phyloP scores from a whole-genome alignment of 1,140 invertebrate genomes.

The Pectinophora gossypiella region DNA sequence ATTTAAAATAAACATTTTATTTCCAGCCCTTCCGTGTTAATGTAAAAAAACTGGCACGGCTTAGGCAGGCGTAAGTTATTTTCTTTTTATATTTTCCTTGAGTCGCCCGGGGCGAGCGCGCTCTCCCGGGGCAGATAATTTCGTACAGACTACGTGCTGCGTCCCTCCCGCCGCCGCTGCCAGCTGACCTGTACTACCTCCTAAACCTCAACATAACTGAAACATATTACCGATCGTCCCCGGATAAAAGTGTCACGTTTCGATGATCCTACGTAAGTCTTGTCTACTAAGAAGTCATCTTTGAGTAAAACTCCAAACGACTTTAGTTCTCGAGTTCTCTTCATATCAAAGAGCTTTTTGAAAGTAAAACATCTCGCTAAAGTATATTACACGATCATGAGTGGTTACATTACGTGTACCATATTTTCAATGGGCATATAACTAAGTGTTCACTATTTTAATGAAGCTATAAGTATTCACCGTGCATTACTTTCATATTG shows the following conservation, averaged over 20 bases:
- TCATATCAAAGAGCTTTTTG: not conserved
- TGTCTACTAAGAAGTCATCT: not conserved
- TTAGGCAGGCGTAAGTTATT: slow-evolving; percentile 57
- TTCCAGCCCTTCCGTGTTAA: slow-evolving; percentile 37
- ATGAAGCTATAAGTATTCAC: not conserved
- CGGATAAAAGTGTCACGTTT: slow-evolving; percentile 1
- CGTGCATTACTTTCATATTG: not conserved
- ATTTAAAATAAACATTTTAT: slow-evolving; percentile 48
- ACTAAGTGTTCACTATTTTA: not conserved
- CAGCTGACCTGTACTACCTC: slow-evolving; percentile 38
- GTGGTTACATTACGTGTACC: too few species aligned
- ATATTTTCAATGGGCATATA: too few species aligned
- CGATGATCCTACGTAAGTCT: not conserved
- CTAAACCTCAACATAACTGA: slow-evolving; percentile 18
- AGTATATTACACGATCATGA: too few species aligned
- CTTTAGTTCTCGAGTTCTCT: not conserved
- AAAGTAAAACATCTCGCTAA: not conserved
- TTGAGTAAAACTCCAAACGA: not conserved
- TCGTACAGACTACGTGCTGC: slow-evolving; percentile 51
- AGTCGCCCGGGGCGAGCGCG: slow-evolving; percentile 31
- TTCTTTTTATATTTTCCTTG: slow-evolving; percentile 58
- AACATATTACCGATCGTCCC: not conserved
- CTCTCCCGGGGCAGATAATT: slow-evolving; percentile 54
- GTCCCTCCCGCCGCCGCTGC: slow-evolving; percentile 33
- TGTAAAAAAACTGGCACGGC: slow-evolving; percentile 39